Conservation (phyloP, 2,113 vertebrate genomes). For the Rutilus rutilus region DNA sequence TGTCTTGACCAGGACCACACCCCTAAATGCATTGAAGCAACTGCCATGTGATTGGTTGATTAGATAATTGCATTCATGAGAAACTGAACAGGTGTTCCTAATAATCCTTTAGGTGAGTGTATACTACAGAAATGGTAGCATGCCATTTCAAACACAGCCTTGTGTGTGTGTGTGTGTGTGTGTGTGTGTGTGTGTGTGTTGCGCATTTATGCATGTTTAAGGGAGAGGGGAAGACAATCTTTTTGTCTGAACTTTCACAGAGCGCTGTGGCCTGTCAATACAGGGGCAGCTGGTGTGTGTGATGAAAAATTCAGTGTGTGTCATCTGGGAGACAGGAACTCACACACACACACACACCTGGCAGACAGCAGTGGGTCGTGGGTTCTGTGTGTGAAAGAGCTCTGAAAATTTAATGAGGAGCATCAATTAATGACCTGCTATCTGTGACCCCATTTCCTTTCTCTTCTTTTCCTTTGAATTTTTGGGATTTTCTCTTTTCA, state of each 20-base stretch:
- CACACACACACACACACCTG: constrained; percentile 45
- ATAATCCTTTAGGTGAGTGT: no score
- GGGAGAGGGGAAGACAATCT: background rate
- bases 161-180: background rate
- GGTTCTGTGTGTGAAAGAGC: constrained; percentile 46
- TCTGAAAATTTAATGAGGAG: constrained; percentile 57
- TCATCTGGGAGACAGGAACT: constrained; percentile 47
- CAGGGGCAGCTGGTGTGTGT: constrained; percentile 42
- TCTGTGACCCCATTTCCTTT: constrained; percentile 37
- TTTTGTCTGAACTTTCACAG: constrained; percentile 40
- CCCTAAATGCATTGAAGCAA: no score
- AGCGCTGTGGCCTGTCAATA: constrained; percentile 23
- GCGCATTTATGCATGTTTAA: background rate
- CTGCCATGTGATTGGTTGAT: no score
- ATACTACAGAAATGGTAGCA: background rate
- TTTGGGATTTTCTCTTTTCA: constrained; percentile 6
- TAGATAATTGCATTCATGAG: no score
- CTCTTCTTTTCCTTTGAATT: constrained; percentile 13
- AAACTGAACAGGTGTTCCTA: no score
- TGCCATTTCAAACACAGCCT: background rate
- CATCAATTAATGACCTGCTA: constrained; percentile 55
- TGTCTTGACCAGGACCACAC: no score
- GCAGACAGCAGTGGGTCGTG: constrained; percentile 42
- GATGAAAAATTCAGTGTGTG: constrained; percentile 47
- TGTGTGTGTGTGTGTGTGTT: background rate